A percentile compares a stretch with the other conserved stretches of the same genome.
These are phyloP conservation scores for Karalla daura DNA, from an alignment of 2,797 vertebrate genomes.

Conservation along the genomic window DNA sequence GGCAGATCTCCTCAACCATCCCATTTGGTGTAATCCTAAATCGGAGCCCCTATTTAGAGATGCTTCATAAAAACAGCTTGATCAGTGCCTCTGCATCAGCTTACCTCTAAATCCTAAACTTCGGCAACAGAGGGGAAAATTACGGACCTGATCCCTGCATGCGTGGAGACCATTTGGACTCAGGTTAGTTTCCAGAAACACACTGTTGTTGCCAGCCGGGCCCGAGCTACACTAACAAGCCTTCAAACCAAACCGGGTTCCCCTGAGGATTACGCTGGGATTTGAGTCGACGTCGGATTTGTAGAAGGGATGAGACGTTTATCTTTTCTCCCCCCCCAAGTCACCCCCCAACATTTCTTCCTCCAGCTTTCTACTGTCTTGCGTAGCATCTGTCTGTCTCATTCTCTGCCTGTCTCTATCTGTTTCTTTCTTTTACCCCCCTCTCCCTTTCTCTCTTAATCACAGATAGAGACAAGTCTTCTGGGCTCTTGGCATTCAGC, in stretches of 20 bases:
- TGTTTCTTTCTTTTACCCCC: constrained; percentile 36
- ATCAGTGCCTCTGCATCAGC: constrained; percentile 40
- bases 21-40: constrained; percentile 40
- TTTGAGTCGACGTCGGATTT: constrained; percentile 82
- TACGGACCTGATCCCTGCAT: constrained; percentile 37
- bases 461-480: constrained; percentile 70
- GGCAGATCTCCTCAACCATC: constrained; percentile 28
- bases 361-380: constrained; percentile 61
- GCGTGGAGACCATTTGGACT: constrained; percentile 41
- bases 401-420: constrained; percentile 35
- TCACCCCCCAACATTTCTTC: constrained; percentile 44
- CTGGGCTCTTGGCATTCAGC: constrained; percentile 65
- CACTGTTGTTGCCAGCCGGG: constrained; percentile 45
- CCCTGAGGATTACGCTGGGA: constrained; percentile 80
- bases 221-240: constrained; percentile 72
- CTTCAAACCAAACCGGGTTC: constrained; percentile 75
- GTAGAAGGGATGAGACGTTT: constrained; percentile 75
- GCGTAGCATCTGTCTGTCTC: constrained; percentile 41
- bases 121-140: constrained; percentile 45
- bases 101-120: constrained; percentile 48
- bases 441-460: constrained; percentile 60
- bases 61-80: constrained; percentile 49
- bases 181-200: constrained; percentile 57
- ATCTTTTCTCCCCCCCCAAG: constrained; percentile 45
- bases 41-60: constrained; percentile 39